phyloP scores from a whole-genome alignment of 2,888 invertebrate species.

The Cerceris rybyensis region DNA sequence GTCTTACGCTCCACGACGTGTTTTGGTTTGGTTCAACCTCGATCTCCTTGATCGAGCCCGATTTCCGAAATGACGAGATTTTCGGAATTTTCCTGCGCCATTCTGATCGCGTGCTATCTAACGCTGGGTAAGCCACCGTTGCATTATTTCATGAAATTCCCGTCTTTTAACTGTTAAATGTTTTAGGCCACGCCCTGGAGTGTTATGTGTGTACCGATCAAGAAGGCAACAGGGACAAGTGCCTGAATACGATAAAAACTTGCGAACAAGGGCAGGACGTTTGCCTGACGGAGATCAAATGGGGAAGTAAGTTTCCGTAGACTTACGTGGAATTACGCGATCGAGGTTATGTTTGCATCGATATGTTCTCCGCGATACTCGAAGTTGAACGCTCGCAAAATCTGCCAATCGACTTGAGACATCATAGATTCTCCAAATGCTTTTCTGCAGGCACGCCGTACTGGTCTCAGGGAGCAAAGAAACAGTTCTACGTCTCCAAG shows the following conservation, averaged over 20 bases:
- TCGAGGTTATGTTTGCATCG: constrained; percentile 54
- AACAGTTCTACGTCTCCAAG: constrained; percentile 96
- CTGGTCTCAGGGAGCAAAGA: constrained; percentile 95
- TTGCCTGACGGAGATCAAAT: constrained; percentile 94
- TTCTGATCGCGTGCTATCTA: constrained; percentile 23
- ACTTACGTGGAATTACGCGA: background rate
- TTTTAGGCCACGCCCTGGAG: constrained; percentile 88
- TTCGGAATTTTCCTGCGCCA: constrained; percentile 3
- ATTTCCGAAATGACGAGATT: constrained; percentile 15
- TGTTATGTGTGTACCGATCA: constrained; percentile 98
- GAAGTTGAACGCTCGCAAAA: background rate
- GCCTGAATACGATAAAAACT: constrained; percentile 94
- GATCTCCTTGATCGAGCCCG: background rate
- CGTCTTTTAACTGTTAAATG: constrained; percentile 3
- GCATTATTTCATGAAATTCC: background rate
- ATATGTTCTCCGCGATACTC: background rate
- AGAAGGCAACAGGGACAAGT: constrained; percentile 95
- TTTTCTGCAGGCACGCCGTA: constrained; percentile 89
- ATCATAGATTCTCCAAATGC: background rate
- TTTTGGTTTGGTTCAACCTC: background rate
- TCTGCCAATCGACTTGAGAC: background rate
- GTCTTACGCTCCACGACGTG: background rate
- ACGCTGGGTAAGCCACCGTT: constrained; percentile 38
- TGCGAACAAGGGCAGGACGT: constrained; percentile 94
- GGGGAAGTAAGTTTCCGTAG: constrained; percentile 88